These are phyloP conservation scores for Dicranocentrus wangi DNA, from an alignment of 2,888 invertebrate genomes.

Conservation along the genomic window DNA sequence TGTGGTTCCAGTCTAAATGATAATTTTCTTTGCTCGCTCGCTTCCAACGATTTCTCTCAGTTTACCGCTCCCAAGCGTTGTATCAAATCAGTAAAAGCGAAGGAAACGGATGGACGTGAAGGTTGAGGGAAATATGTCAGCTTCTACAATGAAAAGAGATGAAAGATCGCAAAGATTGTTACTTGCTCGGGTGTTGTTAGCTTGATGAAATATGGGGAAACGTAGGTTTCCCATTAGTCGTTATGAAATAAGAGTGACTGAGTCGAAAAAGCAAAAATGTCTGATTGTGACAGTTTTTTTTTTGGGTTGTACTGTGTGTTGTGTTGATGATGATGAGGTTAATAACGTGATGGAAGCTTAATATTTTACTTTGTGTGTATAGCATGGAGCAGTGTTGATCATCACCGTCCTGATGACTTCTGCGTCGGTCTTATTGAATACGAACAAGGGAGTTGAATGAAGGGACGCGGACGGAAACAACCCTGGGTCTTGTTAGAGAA, in stretches of 20 bases:
- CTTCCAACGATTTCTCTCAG: neutral
- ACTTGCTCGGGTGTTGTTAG: neutral
- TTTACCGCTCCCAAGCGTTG: neutral
- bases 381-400: too few relatives aligned
- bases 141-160: neutral
- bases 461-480: too few relatives aligned
- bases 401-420: too few relatives aligned
- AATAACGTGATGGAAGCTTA: constrained; percentile 4
- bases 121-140: neutral
- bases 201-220: neutral
- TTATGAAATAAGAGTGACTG: too few relatives aligned
- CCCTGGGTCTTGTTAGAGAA: too few relatives aligned
- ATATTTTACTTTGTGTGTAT: too few relatives aligned
- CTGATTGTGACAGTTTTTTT: neutral
- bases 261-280: neutral
- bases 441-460: too few relatives aligned
- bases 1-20: neutral
- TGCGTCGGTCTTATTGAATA: too few relatives aligned
- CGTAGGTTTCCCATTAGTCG: too few relatives aligned
- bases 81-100: neutral
- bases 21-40: neutral
- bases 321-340: constrained; percentile 5
- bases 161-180: neutral
- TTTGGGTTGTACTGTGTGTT: neutral
- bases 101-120: neutral